phyloP scores from a whole-genome alignment of 1,140 invertebrate species.

The Bombus picipes region DNA sequence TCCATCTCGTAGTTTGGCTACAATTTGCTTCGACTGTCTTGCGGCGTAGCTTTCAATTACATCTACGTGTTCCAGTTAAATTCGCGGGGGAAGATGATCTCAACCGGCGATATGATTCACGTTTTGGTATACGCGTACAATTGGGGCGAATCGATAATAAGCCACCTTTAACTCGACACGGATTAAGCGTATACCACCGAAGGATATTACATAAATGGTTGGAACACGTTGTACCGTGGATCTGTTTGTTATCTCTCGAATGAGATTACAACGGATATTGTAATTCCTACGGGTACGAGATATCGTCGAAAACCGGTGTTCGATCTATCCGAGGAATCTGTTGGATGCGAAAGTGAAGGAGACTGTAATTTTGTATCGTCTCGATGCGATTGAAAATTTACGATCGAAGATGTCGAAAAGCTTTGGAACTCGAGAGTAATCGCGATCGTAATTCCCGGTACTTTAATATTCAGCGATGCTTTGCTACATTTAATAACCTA shows the following conservation, averaged over 20 bases:
- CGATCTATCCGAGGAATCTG: neutral
- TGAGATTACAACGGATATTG: neutral
- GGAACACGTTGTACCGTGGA: neutral
- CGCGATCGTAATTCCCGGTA: no score
- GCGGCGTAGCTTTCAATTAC: conserved; percentile 10
- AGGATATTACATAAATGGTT: neutral
- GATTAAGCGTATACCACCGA: neutral
- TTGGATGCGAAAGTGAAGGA: neutral
- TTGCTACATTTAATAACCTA: no score
- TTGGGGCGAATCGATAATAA: conserved; percentile 11
- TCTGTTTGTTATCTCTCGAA: conserved; percentile 1
- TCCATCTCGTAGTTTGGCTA: neutral
- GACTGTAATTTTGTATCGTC: neutral
- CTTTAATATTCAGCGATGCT: no score
- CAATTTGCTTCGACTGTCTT: neutral
- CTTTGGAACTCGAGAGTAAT: no score
- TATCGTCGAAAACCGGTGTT: neutral
- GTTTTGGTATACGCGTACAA: neutral
- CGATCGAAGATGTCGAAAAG: no score
- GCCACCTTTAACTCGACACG: neutral
- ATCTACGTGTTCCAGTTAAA: neutral
- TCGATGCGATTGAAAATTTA: neutral
- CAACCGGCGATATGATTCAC: neutral
- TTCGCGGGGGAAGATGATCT: neutral
- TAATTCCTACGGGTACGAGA: neutral